Evolutionary conservation across 2,888 invertebrate genomes (phyloP).

Genomic region (Malachius bipustulatus): DNA sequence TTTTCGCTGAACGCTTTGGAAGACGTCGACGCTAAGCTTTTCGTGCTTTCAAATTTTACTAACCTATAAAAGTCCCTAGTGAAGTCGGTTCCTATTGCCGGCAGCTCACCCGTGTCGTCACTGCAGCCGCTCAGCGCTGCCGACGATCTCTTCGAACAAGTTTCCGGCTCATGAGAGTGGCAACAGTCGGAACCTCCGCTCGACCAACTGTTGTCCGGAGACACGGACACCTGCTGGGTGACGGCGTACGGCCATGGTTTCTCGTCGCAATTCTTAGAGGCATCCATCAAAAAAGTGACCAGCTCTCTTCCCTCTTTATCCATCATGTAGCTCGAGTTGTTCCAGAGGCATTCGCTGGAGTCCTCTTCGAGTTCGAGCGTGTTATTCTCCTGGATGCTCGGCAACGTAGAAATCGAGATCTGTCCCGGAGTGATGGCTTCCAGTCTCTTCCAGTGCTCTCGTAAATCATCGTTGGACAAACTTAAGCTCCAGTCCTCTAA

Average conservation of each 20-base stretch:
- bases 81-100: constrained; percentile 59
- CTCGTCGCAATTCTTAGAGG: constrained; percentile 36
- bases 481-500: constrained; percentile 70
- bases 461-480: constrained; percentile 57
- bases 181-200: constrained; percentile 41
- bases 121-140: constrained; percentile 53
- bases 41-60: constrained; percentile 70
- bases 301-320: constrained; percentile 56
- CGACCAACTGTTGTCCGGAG: constrained; percentile 49
- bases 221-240: constrained; percentile 26
- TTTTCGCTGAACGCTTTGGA: constrained; percentile 49
- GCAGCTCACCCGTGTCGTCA: constrained; percentile 51
- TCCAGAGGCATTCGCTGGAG: constrained; percentile 62
- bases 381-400: constrained; percentile 63
- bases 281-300: constrained; percentile 42
- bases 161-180: constrained; percentile 38
- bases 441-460: constrained; percentile 35
- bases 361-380: constrained; percentile 62
- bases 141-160: constrained; percentile 57
- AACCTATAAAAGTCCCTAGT: constrained; percentile 66
- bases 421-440: constrained; percentile 45
- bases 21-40: constrained; percentile 64
- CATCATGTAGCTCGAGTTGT: constrained; percentile 55
- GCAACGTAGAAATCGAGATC: constrained; percentile 51
- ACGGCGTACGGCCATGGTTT: constrained; percentile 54